phyloP scores from a whole-genome alignment of 2,113 vertebrate genomes.

The Alaudala cheleensis region DNA sequence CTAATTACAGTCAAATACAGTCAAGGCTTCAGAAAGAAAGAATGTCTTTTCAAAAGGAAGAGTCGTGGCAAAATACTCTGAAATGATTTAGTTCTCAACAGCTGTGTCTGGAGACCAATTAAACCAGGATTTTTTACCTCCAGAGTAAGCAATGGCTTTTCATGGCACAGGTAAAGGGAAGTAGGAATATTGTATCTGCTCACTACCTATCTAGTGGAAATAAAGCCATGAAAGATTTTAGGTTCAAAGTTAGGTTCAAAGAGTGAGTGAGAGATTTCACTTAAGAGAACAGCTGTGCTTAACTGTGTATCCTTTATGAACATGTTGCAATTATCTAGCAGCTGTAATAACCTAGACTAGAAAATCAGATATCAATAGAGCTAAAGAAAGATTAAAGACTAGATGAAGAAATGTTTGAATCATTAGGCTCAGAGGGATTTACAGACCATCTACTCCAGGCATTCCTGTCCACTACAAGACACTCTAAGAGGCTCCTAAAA shows the following conservation, averaged over 20 bases:
- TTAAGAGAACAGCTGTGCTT: background rate
- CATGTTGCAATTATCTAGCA: background rate
- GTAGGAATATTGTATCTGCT: background rate
- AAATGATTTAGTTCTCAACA: constrained; percentile 58
- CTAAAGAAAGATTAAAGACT: background rate
- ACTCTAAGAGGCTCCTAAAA: background rate
- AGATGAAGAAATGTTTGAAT: background rate
- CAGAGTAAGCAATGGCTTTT: constrained; percentile 54
- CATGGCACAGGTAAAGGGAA: background rate
- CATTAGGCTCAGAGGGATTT: background rate
- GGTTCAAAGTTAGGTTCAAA: constrained; percentile 54
- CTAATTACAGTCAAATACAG: constrained; percentile 20
- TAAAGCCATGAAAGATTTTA: constrained; percentile 33
- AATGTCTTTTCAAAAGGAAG: background rate
- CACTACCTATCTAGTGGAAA: background rate
- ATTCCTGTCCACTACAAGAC: background rate
- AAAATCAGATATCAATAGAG: background rate
- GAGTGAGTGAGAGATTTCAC: constrained; percentile 28
- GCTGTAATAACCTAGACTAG: constrained; percentile 3
- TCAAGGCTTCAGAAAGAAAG: constrained; percentile 15
- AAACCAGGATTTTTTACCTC: constrained; percentile 60
- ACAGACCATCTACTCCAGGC: background rate
- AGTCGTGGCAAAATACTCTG: background rate
- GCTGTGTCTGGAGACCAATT: constrained; percentile 51
- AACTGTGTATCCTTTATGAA: background rate